phyloP scores from a whole-genome alignment of 1,140 invertebrate species.

The Ceratina japonica region DNA sequence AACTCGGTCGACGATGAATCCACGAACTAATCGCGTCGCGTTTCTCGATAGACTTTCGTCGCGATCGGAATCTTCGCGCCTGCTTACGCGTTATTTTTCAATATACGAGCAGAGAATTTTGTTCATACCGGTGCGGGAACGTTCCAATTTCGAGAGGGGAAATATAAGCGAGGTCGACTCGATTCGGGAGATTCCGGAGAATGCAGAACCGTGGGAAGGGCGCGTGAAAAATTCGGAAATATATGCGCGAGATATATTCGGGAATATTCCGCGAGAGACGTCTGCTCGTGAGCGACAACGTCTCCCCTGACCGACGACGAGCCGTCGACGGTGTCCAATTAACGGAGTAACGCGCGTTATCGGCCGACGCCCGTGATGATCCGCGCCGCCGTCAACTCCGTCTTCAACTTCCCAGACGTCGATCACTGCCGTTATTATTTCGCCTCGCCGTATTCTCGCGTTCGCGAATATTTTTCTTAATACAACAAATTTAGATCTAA shows the following conservation, averaged over 20 bases:
- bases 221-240: neutral
- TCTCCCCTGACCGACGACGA: neutral
- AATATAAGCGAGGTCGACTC: neutral
- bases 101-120: too few species aligned
- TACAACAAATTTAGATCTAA: neutral
- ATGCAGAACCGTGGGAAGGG: neutral
- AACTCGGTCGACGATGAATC: too few species aligned
- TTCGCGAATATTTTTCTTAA: neutral
- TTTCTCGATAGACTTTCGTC: too few species aligned
- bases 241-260: neutral
- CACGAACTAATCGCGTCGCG: too few species aligned
- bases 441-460: too few species aligned
- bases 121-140: too few species aligned
- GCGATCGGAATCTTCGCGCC: too few species aligned
- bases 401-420: conserved; percentile 1
- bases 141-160: too few species aligned
- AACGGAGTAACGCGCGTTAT: conserved; percentile 17
- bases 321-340: conserved; percentile 26
- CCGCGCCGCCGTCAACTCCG: neutral
- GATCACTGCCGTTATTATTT: conserved; percentile 10
- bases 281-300: neutral
- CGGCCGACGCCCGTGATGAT: neutral
- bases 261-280: neutral
- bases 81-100: too few species aligned
- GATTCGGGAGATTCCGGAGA: neutral